These are phyloP conservation scores for Narcine bancroftii DNA, from an alignment of 2,113 vertebrate species.

Conservation along the genomic window DNA sequence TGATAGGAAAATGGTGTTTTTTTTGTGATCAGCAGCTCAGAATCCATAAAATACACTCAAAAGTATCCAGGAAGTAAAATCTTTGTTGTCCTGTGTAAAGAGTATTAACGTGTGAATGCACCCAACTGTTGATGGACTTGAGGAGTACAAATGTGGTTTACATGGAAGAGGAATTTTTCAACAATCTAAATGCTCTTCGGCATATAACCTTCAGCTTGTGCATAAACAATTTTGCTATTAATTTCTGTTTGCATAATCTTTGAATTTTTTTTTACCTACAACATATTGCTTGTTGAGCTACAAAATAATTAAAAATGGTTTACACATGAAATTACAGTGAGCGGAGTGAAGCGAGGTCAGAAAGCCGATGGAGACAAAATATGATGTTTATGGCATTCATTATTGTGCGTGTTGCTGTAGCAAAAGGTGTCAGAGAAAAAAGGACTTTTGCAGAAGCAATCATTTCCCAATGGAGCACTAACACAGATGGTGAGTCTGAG, in stretches of 20 bases:
- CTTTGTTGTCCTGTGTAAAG: too few relatives aligned
- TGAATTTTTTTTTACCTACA: neutral
- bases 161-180: neutral
- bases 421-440: neutral
- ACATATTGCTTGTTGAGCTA: neutral
- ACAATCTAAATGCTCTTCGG: neutral
- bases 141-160: neutral
- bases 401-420: neutral
- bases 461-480: neutral
- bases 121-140: neutral
- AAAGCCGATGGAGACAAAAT: neutral
- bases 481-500: neutral
- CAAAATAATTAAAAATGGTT: neutral
- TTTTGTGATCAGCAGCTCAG: too few relatives aligned
- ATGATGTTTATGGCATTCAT: neutral
- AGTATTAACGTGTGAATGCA: neutral
- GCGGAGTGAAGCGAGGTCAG: neutral
- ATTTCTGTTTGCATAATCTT: neutral
- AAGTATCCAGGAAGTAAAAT: too few relatives aligned
- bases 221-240: neutral
- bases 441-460: neutral
- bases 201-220: neutral
- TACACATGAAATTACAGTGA: neutral
- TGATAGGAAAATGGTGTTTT: too few relatives aligned
- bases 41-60: too few relatives aligned